Evolutionary conservation across 2,797 vertebrate species (phyloP), one percentile per base, ranked within the genome.

Genomic region (Labeo calbasu): DNA sequence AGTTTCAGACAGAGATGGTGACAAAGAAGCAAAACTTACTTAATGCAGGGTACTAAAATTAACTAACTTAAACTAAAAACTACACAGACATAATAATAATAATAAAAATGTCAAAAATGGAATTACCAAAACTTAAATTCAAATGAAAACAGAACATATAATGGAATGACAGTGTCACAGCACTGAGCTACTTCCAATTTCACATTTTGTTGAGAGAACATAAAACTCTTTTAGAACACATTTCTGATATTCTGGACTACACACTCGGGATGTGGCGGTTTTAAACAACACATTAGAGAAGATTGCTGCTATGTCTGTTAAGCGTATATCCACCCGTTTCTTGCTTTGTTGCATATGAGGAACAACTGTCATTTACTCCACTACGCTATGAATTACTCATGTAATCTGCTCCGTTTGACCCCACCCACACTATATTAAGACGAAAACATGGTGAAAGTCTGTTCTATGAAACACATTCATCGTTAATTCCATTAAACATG

Each of bases 351-450:
- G 53, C 23, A 25, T 12, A 57, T n/a, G 23, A 65, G 46, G 70
- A 82, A 66, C 71, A 11, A 68, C 36, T 43, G 2, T 83, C 5
- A 43, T 69, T 77, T 28, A 57, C 77, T 91, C 57, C 69, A 55
- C 73, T 79, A 65, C 70, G 46, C 57, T 28, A 65, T 46, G 46
- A 79, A 51, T 55, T 72, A 25, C 2, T 53, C 28, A 55, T 4
- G 15, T 65, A 72, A 12, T 53, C 55, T 23, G 40, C 40, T 32
- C 21, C 48, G 46, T 65, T 43, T 84, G 61, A 57, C 32, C 48
- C 43, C 77, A 43, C 61, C 59, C 72, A 53, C 40, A 55, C 32
- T 36, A 78, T 72, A 63, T 65, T 25, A 55, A n/a, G 48, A 68
- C 5, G 15, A 76, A 63, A 65, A 21, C 57, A 83, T 46, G 61